phyloP scores from a whole-genome alignment of 2,113 vertebrate genomes.

The Eleginops maclovinus region DNA sequence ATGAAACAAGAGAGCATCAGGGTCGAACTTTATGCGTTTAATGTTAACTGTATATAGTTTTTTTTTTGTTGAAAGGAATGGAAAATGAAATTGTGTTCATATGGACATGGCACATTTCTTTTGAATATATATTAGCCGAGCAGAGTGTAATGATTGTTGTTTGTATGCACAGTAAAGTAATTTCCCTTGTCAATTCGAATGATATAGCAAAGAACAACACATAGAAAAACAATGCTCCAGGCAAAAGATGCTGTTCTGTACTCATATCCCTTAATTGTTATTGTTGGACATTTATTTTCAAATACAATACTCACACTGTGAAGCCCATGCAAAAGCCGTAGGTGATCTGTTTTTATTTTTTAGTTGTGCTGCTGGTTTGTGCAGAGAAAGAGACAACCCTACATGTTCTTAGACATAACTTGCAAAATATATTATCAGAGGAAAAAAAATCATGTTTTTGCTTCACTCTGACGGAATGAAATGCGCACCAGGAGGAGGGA shows the following conservation, averaged over 20 bases:
- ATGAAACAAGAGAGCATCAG: neutral
- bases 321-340: neutral
- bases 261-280: neutral
- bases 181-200: neutral
- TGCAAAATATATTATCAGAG: constrained; percentile 25
- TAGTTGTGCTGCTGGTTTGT: neutral
- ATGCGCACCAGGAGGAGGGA: constrained; percentile 52
- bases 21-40: neutral
- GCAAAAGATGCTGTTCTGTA: neutral
- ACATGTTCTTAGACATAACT: constrained; percentile 14
- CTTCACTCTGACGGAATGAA: constrained; percentile 51
- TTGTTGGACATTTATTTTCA: constrained; percentile 12
- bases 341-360: constrained; percentile 8
- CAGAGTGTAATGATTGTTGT: constrained; percentile 11
- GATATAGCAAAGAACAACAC: neutral
- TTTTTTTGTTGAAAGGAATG: neutral
- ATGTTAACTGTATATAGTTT: neutral
- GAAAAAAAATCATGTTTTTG: constrained; percentile 39
- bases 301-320: neutral
- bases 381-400: too few relatives aligned
- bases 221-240: constrained; percentile 2
- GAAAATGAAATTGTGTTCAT: neutral
- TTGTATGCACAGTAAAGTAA: neutral
- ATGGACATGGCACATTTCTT: constrained; percentile 3
- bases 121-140: constrained; percentile 11